Base-by-base conservation (phyloP, 2,888 invertebrate genomes). In the Smittia aterrima region DNA sequence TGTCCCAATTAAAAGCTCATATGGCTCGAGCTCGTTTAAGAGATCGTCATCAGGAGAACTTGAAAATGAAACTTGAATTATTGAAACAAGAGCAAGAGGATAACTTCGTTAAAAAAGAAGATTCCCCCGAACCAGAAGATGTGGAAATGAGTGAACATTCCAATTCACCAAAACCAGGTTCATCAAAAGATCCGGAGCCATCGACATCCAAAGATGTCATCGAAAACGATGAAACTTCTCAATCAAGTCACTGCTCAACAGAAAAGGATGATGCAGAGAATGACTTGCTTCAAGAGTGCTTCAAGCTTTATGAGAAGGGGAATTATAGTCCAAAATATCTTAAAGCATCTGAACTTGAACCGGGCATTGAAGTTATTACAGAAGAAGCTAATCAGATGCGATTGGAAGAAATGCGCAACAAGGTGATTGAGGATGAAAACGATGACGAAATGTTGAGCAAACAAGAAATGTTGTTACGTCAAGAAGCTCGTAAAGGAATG, bases 1-100 rank as follows among this genome's bases (percentile, higher is more conserved):
- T 97, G 40, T 94, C 94, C n/a, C 96, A 97, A 82, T 85, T 99
- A 9, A 96, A 95, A 85, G 97, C 96, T 4, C 95, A 96, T 82
- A 95, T 95, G 90, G 94, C 97, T 0, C 87, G 96, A 78, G 95
- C 96, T 0, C 86, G 98, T 38, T 86, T 99, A 11, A 86, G 95
- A 74, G 98, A 98, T 83, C 86, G 94, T 0, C 98, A 99, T 84
- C 94, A 96, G 83, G 90, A 90, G 77, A 94, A 94, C 83, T 85
- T 98, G 77, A 87, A 91, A 71, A 89, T 91, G 79, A 98, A 98
- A 84, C 85, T 98, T 78, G 90, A 92, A 81, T 88, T 95, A 78
- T 86, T 99, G 16, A 97, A 96, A 83, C 92, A 91, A 74, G 93
- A 95, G 81, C 91, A 92, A 81, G 91, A 89, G 0, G 87, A 89